Conservation (phyloP, 2,888 invertebrate genomes). For the Mongoloraphidia duomilia region DNA sequence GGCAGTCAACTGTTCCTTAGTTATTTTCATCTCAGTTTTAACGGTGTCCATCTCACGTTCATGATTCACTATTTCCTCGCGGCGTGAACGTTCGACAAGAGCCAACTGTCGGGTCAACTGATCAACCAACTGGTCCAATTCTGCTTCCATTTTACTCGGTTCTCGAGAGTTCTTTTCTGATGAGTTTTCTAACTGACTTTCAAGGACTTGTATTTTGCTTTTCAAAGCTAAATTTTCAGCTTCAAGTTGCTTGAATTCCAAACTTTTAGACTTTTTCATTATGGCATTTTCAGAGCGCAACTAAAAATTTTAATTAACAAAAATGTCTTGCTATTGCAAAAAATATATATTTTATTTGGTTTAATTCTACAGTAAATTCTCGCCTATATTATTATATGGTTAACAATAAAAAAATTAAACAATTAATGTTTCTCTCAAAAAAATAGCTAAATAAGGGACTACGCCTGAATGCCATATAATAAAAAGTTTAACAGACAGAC, state of each 20-base stretch:
- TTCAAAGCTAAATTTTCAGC: constrained; percentile 10
- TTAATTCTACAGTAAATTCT: too few species aligned
- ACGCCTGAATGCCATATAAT: too few species aligned
- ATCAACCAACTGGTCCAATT: constrained; percentile 12
- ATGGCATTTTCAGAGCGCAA: not conserved
- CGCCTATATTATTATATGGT: too few species aligned
- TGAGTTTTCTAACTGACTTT: not conserved
- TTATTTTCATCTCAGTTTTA: constrained; percentile 9
- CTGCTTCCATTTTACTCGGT: constrained; percentile 9
- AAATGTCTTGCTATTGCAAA: too few species aligned
- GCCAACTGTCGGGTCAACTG: constrained; percentile 16
- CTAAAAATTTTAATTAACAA: not conserved
- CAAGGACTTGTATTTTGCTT: constrained; percentile 7
- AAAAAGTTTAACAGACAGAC: too few species aligned
- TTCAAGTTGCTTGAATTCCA: constrained; percentile 1
- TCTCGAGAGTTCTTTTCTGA: not conserved
- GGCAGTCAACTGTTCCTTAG: constrained; percentile 29
- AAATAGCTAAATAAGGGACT: too few species aligned
- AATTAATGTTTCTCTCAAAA: too few species aligned
- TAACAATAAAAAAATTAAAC: too few species aligned
- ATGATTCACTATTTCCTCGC: constrained; percentile 11
- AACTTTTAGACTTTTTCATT: not conserved
- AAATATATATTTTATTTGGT: too few species aligned
- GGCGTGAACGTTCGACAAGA: constrained; percentile 14
- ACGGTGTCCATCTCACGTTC: constrained; percentile 8